Percentiles rank a stretch among this genome's conserved stretches.
phyloP scores from a whole-genome alignment of 53 echinoderm and acorn worm genomes.

The Antedon mediterranea region DNA sequence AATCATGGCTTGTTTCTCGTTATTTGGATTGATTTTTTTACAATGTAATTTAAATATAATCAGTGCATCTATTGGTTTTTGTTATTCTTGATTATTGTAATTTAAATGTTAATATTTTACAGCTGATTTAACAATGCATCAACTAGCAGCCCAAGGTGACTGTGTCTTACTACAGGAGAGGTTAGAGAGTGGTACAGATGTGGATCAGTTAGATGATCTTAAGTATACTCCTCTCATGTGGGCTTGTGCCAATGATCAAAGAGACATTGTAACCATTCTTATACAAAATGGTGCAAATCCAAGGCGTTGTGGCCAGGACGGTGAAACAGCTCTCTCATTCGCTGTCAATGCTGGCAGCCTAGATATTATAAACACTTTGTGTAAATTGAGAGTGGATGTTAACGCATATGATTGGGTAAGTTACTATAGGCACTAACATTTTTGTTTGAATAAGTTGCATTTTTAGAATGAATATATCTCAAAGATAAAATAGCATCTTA shows the following conservation, averaged over 20 bases:
- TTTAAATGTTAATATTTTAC: neutral
- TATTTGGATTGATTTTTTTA: no score
- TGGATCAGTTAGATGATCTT: constrained; percentile 35
- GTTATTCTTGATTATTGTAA: no score
- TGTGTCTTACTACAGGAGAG: constrained; percentile 44
- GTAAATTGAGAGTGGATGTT: constrained; percentile 43
- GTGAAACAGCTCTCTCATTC: constrained; percentile 70
- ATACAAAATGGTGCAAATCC: constrained; percentile 42
- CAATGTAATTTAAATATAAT: no score
- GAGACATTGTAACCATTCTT: constrained; percentile 50
- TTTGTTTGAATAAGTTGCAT: no score
- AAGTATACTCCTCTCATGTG: constrained; percentile 72
- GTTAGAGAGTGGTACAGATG: constrained; percentile 37
- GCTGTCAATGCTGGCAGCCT: constrained; percentile 55
- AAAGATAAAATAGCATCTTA: no score
- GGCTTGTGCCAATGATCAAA: constrained; percentile 76
- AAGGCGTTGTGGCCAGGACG: constrained; percentile 35
- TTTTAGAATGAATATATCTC: no score
- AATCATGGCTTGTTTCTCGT: no score
- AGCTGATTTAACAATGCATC: constrained; percentile 69
- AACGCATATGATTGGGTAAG: constrained; percentile 68
- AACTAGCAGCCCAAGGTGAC: constrained; percentile 93
- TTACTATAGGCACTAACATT: no score
- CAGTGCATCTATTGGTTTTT: no score
- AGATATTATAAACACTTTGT: constrained; percentile 42